A percentile compares a stretch with the other conserved stretches of the same genome.
Conservation (phyloP, 2,888 invertebrate species). For the Gerris lacustris region DNA sequence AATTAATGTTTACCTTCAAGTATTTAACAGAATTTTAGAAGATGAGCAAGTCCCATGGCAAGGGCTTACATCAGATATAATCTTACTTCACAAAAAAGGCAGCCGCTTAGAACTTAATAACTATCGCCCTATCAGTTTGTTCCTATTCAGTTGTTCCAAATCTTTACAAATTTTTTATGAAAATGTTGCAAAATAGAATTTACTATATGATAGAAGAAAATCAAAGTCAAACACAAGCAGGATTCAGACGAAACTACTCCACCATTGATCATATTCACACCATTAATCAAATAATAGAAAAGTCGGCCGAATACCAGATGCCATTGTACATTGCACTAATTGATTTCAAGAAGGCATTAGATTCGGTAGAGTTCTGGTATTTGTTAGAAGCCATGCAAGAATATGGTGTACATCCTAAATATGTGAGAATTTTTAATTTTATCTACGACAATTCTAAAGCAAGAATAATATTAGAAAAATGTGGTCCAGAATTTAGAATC, state of each 20-base stretch:
- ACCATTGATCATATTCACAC: constrained; percentile 6
- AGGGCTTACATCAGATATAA: background rate
- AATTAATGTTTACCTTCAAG: too few relatives aligned
- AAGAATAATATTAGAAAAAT: background rate
- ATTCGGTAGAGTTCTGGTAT: background rate
- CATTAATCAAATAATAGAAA: constrained; percentile 9
- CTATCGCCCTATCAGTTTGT: constrained; percentile 4
- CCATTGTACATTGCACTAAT: background rate
- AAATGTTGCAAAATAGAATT: background rate
- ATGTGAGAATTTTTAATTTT: background rate
- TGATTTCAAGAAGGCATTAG: constrained; percentile 8
- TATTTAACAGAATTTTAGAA: background rate
- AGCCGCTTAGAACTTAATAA: background rate
- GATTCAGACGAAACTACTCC: background rate
- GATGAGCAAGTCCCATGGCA: background rate
- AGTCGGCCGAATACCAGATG: background rate
- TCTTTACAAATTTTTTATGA: constrained; percentile 1
- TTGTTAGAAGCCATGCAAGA: background rate
- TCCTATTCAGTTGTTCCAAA: too few relatives aligned
- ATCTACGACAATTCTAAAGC: background rate
- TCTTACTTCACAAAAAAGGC: background rate
- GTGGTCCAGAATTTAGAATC: background rate
- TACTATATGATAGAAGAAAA: background rate
- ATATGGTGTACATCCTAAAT: background rate
- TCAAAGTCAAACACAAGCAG: constrained; percentile 1